Conservation (phyloP, 2,888 invertebrate genomes). For the Polydrusus tereticollis region DNA sequence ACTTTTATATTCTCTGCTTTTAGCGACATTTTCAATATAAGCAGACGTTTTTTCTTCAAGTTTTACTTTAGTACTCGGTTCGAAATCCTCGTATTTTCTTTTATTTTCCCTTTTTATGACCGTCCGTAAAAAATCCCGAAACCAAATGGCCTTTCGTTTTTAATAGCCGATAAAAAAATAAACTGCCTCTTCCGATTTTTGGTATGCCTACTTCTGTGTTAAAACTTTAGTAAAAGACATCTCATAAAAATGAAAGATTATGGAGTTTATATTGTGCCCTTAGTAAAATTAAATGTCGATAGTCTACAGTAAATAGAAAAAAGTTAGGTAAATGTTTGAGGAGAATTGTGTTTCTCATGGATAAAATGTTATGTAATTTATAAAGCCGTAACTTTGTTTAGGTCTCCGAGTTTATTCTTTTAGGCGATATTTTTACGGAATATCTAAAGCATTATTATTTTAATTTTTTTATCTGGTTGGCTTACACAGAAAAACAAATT, state of each 20-base stretch:
- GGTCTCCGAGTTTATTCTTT: no score
- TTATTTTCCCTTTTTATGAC: not conserved
- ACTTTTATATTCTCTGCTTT: not conserved
- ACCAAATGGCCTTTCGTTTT: conserved; percentile 11
- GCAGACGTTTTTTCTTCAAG: not conserved
- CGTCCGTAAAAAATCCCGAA: not conserved
- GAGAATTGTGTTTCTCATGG: no score
- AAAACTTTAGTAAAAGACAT: conserved; percentile 1
- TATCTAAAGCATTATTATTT: no score
- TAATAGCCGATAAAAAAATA: not conserved
- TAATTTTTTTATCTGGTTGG: no score
- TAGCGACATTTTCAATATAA: not conserved
- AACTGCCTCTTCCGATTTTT: not conserved
- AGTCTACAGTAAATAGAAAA: not conserved
- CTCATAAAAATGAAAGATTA: not conserved
- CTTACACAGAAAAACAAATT: no score
- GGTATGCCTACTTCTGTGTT: not conserved
- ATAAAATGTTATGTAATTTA: no score
- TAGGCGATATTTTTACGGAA: no score
- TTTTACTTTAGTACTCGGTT: conserved; percentile 1
- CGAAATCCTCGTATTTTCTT: conserved; percentile 7
- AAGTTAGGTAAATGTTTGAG: not conserved
- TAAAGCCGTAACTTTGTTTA: no score
- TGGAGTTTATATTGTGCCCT: not conserved
- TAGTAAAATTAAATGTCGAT: not conserved